A percentile compares a stretch with the other conserved stretches of the same genome.
These are phyloP conservation scores for Siderastrea radians DNA, from an alignment of 92 coral and sea anemone species.

Conservation along the genomic window DNA sequence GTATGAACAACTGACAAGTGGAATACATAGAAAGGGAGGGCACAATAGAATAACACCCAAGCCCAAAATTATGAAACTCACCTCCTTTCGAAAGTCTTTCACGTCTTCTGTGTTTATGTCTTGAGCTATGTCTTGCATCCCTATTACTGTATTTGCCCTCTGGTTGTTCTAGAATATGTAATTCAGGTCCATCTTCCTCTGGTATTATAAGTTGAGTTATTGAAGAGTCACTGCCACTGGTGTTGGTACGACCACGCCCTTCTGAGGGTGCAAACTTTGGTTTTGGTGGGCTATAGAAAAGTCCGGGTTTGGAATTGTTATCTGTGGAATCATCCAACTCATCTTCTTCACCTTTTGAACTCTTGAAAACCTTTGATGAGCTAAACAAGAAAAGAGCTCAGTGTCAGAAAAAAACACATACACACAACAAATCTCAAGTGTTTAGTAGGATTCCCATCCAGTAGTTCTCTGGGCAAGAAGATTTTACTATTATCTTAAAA, in stretches of 20 bases:
- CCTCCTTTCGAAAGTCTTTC: slow-evolving; percentile 30
- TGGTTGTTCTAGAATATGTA: slow-evolving; percentile 1
- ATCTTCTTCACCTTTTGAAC: slow-evolving; percentile 15
- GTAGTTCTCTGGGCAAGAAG: too few species aligned
- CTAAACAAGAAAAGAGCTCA: background rate
- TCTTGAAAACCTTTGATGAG: slow-evolving; percentile 14
- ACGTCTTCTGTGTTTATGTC: slow-evolving; percentile 25
- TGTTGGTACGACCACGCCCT: slow-evolving; percentile 44
- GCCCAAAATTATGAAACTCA: slow-evolving; percentile 8
- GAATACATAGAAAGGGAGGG: background rate
- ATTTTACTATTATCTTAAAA: too few species aligned
- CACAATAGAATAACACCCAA: background rate
- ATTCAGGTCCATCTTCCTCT: slow-evolving; percentile 66
- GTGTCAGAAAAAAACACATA: background rate
- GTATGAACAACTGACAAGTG: too few species aligned
- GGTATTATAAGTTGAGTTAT: slow-evolving; percentile 68
- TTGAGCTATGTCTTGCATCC: slow-evolving; percentile 24
- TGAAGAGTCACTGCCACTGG: slow-evolving; percentile 72
- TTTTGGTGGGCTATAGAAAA: slow-evolving; percentile 55
- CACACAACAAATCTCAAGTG: background rate
- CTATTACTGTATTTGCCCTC: slow-evolving; percentile 33
- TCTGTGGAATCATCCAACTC: slow-evolving; percentile 34
- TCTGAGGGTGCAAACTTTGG: slow-evolving; percentile 23
- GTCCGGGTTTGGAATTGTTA: slow-evolving; percentile 40
- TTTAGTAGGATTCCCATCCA: too few species aligned